Conservation (phyloP, 1,140 invertebrate species). For the Daktulosphaira vitifoliae region DNA sequence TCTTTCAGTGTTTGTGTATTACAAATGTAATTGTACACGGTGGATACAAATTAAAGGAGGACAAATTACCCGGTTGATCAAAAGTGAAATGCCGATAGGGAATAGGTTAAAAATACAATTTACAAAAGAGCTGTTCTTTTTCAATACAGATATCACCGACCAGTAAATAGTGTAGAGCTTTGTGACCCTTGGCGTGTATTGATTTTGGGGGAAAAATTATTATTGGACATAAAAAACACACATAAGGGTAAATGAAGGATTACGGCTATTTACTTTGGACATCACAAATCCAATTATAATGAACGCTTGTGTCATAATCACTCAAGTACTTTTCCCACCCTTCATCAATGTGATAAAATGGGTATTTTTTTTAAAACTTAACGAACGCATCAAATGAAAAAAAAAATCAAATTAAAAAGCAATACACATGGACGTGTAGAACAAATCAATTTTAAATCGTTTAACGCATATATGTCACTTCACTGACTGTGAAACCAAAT, state of each 20-base stretch:
- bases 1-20: background rate
- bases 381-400: background rate
- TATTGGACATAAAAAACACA: background rate
- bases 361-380: background rate
- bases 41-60: background rate
- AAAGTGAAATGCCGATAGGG: constrained; percentile 11
- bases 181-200: background rate
- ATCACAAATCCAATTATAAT: background rate
- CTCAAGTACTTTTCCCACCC: background rate
- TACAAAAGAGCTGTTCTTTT: constrained; percentile 19
- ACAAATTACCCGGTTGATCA: constrained; percentile 19
- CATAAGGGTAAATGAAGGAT: background rate
- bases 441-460: no score
- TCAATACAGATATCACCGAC: background rate
- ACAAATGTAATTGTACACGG: background rate
- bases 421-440: background rate
- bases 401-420: background rate
- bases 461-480: no score
- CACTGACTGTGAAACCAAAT: no score
- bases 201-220: constrained; percentile 8
- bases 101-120: constrained; percentile 30
- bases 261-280: background rate
- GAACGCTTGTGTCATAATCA: background rate
- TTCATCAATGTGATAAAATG: background rate
- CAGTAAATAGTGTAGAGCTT: no score